Conservation (phyloP, 2,797 vertebrate species). For the Sebastes cheni region DNA sequence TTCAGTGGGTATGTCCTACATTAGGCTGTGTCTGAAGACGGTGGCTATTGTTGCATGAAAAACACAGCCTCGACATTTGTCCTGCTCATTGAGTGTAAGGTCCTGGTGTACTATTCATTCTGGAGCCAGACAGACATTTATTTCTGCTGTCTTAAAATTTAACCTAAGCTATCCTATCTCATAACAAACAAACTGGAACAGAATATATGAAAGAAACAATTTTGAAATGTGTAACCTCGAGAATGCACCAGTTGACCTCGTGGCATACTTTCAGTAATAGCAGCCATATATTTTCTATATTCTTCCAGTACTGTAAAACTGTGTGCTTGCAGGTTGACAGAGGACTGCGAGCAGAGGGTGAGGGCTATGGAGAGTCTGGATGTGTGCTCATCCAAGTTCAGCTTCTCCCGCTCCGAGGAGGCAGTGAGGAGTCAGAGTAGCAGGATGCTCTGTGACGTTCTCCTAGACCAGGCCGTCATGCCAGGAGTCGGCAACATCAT, state of each 20-base stretch:
- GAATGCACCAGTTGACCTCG: slow-evolving; percentile 37
- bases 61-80: slow-evolving; percentile 57
- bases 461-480: slow-evolving; percentile 92
- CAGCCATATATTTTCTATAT: slow-evolving; percentile 8
- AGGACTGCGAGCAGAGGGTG: slow-evolving; percentile 86
- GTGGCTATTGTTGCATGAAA: slow-evolving; percentile 54
- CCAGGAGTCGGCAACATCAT: slow-evolving; percentile 98
- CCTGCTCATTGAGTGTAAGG: slow-evolving; percentile 35
- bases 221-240: slow-evolving; percentile 30
- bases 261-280: slow-evolving; percentile 20
- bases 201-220: slow-evolving; percentile 29
- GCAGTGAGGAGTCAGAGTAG: slow-evolving; percentile 81
- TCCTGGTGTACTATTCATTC: slow-evolving; percentile 25
- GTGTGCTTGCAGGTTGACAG: slow-evolving; percentile 80
- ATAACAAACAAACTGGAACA: slow-evolving; percentile 18
- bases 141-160: slow-evolving; percentile 34
- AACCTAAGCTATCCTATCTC: slow-evolving; percentile 42
- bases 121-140: slow-evolving; percentile 44
- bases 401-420: slow-evolving; percentile 81
- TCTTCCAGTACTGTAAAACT: not conserved
- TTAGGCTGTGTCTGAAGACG: slow-evolving; percentile 51
- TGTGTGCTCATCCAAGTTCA: slow-evolving; percentile 91
- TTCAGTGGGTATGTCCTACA: slow-evolving; percentile 64
- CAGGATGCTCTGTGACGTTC: slow-evolving; percentile 92
- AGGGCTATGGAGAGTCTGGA: slow-evolving; percentile 87